These are phyloP conservation scores for Peromyscus melanophrys DNA, from an alignment of 2,797 vertebrate species.

Conservation along the genomic window DNA sequence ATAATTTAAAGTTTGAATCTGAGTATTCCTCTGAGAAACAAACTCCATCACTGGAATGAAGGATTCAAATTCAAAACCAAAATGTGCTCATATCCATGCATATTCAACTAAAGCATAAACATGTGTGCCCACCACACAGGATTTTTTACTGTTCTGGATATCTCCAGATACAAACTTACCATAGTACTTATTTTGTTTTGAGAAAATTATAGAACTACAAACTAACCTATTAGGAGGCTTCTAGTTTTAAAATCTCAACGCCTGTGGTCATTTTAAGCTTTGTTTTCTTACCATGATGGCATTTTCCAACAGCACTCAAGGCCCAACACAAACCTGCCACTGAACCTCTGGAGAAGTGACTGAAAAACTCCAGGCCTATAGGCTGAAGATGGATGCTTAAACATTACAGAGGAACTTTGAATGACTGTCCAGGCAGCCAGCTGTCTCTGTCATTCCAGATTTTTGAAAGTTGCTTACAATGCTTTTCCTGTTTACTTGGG, in stretches of 20 bases:
- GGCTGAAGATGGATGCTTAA: no score
- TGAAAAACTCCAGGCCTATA: no score
- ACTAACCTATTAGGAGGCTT: not conserved
- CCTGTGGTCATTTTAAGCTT: not conserved
- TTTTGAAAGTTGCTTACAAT: no score
- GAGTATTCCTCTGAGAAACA: conserved; percentile 70
- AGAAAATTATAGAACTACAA: not conserved
- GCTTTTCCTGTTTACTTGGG: no score
- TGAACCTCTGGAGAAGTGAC: not conserved
- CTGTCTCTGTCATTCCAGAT: no score
- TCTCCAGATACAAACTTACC: not conserved
- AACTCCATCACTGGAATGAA: conserved; percentile 70
- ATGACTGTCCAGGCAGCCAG: no score
- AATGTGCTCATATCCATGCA: not conserved
- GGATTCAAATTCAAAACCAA: conserved; percentile 64
- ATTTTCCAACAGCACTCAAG: not conserved
- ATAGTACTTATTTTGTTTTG: conserved; percentile 11
- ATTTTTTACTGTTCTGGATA: not conserved
- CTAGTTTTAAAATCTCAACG: not conserved
- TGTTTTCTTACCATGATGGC: not conserved
- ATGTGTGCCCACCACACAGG: not conserved
- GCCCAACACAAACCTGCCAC: not conserved
- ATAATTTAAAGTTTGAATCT: conserved; percentile 74
- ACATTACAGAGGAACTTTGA: no score
- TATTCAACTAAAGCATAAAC: conserved; percentile 30